Percentiles rank a stretch among this genome's conserved stretches.
Conservation (phyloP, 2,797 vertebrate species). For the Propithecus perrieri region DNA sequence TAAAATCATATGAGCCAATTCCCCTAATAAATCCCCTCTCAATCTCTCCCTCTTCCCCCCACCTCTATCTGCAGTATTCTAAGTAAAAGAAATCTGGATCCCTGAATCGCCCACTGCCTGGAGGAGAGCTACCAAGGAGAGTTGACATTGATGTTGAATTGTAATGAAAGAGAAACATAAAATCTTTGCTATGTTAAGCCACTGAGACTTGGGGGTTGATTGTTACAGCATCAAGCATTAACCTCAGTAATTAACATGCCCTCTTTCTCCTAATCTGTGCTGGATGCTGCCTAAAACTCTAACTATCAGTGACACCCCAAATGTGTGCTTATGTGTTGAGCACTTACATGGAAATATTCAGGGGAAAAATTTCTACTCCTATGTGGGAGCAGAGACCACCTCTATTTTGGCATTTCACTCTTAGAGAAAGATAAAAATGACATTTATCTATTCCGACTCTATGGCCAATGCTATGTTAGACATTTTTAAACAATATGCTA, state of each 20-base stretch:
- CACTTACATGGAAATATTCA: neutral
- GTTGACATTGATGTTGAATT: neutral
- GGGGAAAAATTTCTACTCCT: neutral
- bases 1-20: neutral
- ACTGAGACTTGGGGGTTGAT: neutral
- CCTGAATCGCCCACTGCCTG: neutral
- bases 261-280: neutral
- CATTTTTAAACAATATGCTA: neutral
- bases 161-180: neutral
- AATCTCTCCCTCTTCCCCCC: neutral
- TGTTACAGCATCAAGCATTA: neutral
- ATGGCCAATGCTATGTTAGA: neutral
- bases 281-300: neutral
- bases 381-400: neutral
- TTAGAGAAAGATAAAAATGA: neutral
- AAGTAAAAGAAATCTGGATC: neutral
- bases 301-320: neutral
- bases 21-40: too few species aligned
- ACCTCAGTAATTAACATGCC: neutral
- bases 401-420: neutral
- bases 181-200: neutral
- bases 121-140: neutral
- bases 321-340: neutral
- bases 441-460: neutral
- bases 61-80: neutral